These are phyloP conservation scores for Crossaster papposus DNA, from an alignment of 53 echinoderm and acorn worm genomes.

Conservation along the genomic window DNA sequence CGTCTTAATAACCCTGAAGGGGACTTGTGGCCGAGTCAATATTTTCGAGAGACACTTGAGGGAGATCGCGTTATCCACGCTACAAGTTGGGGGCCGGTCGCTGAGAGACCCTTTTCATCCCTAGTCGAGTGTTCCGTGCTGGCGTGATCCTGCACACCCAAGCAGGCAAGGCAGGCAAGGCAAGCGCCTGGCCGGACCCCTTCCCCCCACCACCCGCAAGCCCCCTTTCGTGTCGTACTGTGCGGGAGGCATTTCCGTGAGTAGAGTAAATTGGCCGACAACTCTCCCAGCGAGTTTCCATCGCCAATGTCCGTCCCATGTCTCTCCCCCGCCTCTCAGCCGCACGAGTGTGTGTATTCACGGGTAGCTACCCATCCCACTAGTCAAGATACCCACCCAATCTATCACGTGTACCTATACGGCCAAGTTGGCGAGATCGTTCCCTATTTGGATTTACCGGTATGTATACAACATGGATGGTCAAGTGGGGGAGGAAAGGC, in stretches of 20 bases:
- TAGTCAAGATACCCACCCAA: constrained; percentile 23
- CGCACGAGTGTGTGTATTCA: constrained; percentile 28
- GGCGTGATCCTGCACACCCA: constrained; percentile 59
- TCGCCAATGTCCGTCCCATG: background rate
- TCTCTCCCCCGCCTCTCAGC: background rate
- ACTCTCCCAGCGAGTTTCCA: constrained; percentile 1
- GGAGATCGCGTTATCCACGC: constrained; percentile 55
- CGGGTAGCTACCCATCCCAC: constrained; percentile 23
- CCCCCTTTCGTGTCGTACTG: constrained; percentile 26
- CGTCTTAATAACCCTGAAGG: constrained; percentile 63
- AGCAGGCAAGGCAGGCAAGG: constrained; percentile 53
- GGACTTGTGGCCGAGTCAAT: constrained; percentile 50
- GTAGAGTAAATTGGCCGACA: constrained; percentile 53
- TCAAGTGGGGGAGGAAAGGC: constrained; percentile 51
- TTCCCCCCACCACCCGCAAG: background rate
- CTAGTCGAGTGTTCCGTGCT: constrained; percentile 36
- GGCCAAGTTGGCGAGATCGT: background rate
- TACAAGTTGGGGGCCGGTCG: constrained; percentile 51
- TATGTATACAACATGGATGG: constrained; percentile 41
- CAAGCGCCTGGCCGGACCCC: constrained; percentile 14
- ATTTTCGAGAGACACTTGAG: constrained; percentile 59
- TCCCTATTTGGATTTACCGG: constrained; percentile 45
- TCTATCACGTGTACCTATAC: constrained; percentile 2
- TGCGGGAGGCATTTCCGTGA: constrained; percentile 46
- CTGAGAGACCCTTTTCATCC: constrained; percentile 1